Evolutionary conservation across 2,888 invertebrate species (phyloP), one percentile per base, ranked within the genome.

Genomic region (Athripsodes cinereus): DNA sequence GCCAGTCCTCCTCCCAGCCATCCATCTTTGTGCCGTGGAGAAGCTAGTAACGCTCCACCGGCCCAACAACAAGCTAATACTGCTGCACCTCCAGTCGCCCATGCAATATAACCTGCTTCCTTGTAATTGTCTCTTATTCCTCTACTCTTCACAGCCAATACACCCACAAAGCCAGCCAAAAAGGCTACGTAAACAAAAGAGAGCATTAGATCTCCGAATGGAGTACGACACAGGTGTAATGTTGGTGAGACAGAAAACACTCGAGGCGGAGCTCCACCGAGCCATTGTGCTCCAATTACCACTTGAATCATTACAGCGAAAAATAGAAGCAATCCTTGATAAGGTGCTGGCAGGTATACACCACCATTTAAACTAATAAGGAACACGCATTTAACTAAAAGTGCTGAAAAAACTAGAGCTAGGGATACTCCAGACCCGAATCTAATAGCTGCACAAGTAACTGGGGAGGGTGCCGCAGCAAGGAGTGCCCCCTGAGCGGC

Each of bases 351-450:
- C 56, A 96, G 80, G 71, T 96, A 95, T 52, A 94, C 92, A 62
- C 91, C 93, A 55, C 90, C 87, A 74, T 95, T 93, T 62, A 95
- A 83, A 69, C 94, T 93, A 65, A 96, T 85, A 61, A 96, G 82
- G 72, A 96, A 95, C 65, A 96, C 92, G 73, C 94, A 91, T 76
- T 96, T 96, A 64, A 96, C 96, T 66, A 96, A 82, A 52, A 96
- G 81, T 0, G 95, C 90, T 44, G 93, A 90, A 73, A 95, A 96
- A 60, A 94, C 90, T 57, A 95, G 81, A 54, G 92, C 88, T 66
- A 91, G 89, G 8, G 92, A 82, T 16, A 90, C 84, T 53, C 93
- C 93, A 47, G 89, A 86, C 46, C 89, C 90, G 66, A 92, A 86
- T 53, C 92, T 82, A 63, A 90, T 86, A 21, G 90, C 84, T 53